phyloP scores from a whole-genome alignment of 2,888 invertebrate species.

The Yponomeuta malinellus region DNA sequence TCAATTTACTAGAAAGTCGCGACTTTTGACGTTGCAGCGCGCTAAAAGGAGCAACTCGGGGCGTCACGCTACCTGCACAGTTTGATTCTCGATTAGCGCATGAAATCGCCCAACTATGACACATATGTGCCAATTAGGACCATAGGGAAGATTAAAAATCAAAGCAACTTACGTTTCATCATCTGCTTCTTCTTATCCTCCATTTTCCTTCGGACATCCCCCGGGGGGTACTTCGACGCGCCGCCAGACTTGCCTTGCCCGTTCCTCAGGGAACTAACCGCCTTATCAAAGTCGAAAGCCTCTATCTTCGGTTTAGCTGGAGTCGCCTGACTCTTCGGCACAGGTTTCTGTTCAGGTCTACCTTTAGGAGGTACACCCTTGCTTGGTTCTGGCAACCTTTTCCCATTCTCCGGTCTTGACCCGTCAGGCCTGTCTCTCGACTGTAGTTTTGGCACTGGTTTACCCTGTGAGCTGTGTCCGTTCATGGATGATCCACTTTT shows the following conservation, averaged over 20 bases:
- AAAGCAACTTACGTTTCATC: conserved; percentile 44
- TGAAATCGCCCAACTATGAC: too few relatives aligned
- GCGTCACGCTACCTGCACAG: too few relatives aligned
- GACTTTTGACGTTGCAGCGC: too few relatives aligned
- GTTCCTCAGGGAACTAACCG: conserved; percentile 50
- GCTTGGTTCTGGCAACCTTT: conserved; percentile 33
- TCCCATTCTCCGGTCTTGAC: conserved; percentile 34
- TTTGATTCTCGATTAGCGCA: too few relatives aligned
- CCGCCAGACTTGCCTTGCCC: conserved; percentile 29
- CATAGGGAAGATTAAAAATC: not conserved
- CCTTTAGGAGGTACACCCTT: conserved; percentile 34
- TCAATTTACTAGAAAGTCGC: too few relatives aligned
- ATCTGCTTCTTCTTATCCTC: conserved; percentile 42
- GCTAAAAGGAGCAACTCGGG: too few relatives aligned
- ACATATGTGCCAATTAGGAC: too few relatives aligned
- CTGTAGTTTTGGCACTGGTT: conserved; percentile 48
- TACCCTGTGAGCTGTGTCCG: conserved; percentile 47
- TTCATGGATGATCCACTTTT: conserved; percentile 38
- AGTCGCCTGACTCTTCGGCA: conserved; percentile 37
- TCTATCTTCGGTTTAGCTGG: conserved; percentile 44
- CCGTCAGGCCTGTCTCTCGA: conserved; percentile 44
- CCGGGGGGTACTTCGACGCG: conserved; percentile 69
- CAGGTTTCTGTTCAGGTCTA: conserved; percentile 38
- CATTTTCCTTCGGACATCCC: conserved; percentile 53
- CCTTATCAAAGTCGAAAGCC: conserved; percentile 65